Conservation (phyloP, 1,140 invertebrate species). For the Whitmania pigra region DNA sequence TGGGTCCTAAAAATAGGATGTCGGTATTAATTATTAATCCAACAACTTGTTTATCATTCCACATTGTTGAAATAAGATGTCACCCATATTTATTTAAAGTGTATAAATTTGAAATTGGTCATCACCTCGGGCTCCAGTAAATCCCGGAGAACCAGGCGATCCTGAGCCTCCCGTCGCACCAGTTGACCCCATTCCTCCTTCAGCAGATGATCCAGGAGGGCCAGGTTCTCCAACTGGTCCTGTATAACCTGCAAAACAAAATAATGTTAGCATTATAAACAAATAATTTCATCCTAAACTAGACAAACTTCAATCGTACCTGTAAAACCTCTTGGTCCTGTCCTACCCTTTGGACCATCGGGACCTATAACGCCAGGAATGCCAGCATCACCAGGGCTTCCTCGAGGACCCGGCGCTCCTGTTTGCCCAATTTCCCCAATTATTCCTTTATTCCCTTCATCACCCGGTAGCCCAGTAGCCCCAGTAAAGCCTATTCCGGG, state of each 20-base stretch:
- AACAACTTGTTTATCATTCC: neutral
- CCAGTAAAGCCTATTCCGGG: neutral
- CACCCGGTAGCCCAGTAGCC: neutral
- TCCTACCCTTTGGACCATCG: neutral
- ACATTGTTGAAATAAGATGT: neutral
- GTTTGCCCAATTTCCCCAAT: neutral
- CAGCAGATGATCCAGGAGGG: neutral
- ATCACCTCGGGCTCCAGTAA: neutral
- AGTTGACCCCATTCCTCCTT: neutral
- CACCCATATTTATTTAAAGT: neutral
- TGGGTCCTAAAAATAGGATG: neutral
- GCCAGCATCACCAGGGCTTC: neutral
- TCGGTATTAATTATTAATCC: neutral
- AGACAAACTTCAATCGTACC: too few species aligned
- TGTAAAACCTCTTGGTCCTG: neutral
- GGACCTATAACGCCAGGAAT: neutral
- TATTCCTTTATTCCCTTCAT: neutral
- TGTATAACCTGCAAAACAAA: too few species aligned
- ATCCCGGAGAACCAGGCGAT: neutral
- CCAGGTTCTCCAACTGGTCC: neutral
- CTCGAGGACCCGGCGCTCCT: neutral
- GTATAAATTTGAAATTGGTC: neutral
- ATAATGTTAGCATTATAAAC: too few species aligned
- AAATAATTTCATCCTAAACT: too few species aligned
- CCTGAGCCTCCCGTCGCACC: neutral